Conservation (phyloP, 2,113 vertebrate genomes). For the Sigmodon hispidus region DNA sequence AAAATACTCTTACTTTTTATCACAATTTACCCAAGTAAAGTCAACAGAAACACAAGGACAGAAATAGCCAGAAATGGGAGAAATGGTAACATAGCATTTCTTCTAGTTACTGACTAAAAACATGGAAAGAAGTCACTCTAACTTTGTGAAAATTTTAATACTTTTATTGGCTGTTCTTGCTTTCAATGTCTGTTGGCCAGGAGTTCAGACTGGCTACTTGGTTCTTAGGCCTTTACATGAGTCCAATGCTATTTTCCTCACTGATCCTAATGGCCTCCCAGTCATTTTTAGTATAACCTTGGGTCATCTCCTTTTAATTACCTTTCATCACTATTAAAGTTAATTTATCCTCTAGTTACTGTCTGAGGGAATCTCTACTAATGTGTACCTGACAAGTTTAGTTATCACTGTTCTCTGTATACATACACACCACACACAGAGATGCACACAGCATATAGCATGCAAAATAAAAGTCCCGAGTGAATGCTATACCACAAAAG, state of each 20-base stretch:
- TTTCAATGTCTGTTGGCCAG: accelerated
- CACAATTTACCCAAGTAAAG: background rate
- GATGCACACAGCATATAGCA: background rate
- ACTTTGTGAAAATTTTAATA: background rate
- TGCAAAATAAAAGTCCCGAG: background rate
- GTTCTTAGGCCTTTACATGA: no score
- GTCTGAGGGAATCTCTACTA: background rate
- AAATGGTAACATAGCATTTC: background rate
- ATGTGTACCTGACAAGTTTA: background rate
- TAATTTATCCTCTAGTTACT: background rate
- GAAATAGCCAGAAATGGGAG: background rate
- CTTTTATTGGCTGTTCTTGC: accelerated
- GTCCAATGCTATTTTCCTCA: accelerated
- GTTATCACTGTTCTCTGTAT: background rate
- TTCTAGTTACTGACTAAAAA: background rate
- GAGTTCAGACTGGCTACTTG: no score
- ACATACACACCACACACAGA: background rate
- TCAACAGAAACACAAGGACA: background rate
- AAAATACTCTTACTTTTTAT: background rate
- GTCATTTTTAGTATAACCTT: background rate
- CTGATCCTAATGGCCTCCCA: no score
- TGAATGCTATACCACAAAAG: background rate
- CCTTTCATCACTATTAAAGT: background rate
- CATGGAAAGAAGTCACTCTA: background rate
- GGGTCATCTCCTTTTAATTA: background rate